Conservation (phyloP, 2,888 invertebrate species). For the Ligdia adustata region DNA sequence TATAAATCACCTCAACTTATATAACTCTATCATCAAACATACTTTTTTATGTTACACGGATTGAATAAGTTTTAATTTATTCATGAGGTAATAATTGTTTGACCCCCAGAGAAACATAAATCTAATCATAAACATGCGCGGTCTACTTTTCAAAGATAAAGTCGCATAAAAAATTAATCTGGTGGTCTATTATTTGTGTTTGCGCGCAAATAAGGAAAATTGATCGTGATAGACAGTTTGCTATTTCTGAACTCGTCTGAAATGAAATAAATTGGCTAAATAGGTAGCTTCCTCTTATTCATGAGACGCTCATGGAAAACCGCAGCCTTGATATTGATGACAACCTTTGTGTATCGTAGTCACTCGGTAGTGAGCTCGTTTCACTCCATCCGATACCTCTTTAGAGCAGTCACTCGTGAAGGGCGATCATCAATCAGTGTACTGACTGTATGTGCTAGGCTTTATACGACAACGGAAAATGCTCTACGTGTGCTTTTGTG, state of each 20-base stretch:
- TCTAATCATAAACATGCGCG: constrained; percentile 26
- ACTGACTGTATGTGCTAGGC: no score
- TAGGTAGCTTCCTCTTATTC: constrained; percentile 30
- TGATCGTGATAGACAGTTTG: constrained; percentile 5
- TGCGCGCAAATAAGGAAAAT: constrained; percentile 16
- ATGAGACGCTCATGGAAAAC: constrained; percentile 38
- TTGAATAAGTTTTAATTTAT: constrained; percentile 42
- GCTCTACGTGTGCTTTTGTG: no score
- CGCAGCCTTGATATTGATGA: constrained; percentile 46
- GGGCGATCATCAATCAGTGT: constrained; percentile 45
- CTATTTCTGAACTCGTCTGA: constrained; percentile 21
- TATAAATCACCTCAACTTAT: constrained; percentile 34
- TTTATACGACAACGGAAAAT: no score
- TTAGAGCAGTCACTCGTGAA: constrained; percentile 52
- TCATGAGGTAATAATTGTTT: constrained; percentile 38
- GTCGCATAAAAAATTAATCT: constrained; percentile 6
- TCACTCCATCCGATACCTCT: constrained; percentile 50
- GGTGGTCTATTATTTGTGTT: not conserved
- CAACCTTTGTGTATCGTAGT: constrained; percentile 44
- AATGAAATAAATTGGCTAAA: constrained; percentile 21
- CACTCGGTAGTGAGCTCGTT: constrained; percentile 39
- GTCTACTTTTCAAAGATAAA: constrained; percentile 14
- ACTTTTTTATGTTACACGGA: constrained; percentile 34
- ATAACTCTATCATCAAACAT: constrained; percentile 38
- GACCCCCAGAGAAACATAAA: constrained; percentile 34